Evolutionary conservation across 2,113 vertebrate genomes (phyloP).

Genomic region (Labeo rohita): DNA sequence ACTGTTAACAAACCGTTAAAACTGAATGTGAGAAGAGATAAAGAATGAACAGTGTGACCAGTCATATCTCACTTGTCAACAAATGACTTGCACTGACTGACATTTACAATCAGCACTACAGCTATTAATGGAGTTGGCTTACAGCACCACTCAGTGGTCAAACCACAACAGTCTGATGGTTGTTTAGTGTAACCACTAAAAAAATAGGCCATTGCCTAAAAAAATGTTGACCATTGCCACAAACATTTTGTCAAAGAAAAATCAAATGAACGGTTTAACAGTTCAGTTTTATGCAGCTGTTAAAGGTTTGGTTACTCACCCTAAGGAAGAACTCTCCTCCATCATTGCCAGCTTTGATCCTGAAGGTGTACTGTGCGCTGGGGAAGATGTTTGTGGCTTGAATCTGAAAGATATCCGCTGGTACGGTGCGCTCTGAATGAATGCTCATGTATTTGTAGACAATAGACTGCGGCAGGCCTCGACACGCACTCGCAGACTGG

Average conservation of each 20-base stretch:
- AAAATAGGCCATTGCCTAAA: background rate
- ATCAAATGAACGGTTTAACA: background rate
- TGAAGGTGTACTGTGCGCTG: slow-evolving; percentile 95
- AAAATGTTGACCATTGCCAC: background rate
- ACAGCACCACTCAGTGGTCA: background rate
- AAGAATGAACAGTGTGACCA: background rate
- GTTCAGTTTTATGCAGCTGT: background rate
- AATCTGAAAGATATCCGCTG: slow-evolving; percentile 97
- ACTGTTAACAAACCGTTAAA: background rate
- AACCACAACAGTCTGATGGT: background rate
- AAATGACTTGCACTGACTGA: background rate
- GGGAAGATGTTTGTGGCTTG: slow-evolving; percentile 93
- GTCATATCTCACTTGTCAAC: background rate
- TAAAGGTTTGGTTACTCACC: slow-evolving; percentile 77
- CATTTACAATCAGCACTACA: background rate
- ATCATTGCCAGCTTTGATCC: slow-evolving; percentile 95
- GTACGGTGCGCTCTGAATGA: slow-evolving; percentile 87
- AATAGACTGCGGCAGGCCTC: slow-evolving; percentile 86
- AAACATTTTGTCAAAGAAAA: background rate
- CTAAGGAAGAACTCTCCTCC: slow-evolving; percentile 92
- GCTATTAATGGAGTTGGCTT: background rate
- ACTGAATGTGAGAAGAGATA: background rate
- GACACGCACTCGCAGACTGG: slow-evolving; percentile 81
- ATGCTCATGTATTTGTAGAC: slow-evolving; percentile 98
- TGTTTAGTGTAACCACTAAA: background rate